Conservation (phyloP, 2,113 vertebrate species). For the Coreoperca whiteheadi region DNA sequence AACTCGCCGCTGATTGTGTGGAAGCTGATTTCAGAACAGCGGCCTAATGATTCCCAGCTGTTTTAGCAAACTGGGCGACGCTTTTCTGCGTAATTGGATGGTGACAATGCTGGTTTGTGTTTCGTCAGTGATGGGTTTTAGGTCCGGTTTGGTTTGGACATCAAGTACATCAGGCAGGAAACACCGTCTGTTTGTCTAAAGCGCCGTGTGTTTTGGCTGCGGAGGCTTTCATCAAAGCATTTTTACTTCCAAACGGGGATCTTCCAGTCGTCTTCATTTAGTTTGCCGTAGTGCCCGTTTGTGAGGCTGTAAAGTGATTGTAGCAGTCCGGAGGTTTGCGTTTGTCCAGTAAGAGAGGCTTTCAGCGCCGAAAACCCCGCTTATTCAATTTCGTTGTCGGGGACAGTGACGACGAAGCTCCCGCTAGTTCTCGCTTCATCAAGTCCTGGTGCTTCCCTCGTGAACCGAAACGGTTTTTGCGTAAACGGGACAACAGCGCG, state of each 20-base stretch:
- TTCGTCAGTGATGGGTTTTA: background rate
- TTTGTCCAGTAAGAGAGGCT: too few species aligned
- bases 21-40: slow-evolving; percentile 39
- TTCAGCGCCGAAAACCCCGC: background rate
- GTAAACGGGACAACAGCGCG: background rate
- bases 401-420: background rate
- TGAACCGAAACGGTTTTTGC: background rate
- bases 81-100: slow-evolving; percentile 5
- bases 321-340: too few species aligned
- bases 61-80: background rate
- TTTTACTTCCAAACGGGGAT: background rate
- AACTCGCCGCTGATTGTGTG: slow-evolving; percentile 54
- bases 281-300: too few species aligned
- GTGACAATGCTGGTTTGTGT: background rate
- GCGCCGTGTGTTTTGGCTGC: background rate
- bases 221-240: background rate
- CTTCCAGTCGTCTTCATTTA: background rate
- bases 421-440: too few species aligned
- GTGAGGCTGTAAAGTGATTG: too few species aligned
- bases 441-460: background rate
- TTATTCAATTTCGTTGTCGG: background rate
- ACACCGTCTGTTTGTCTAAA: background rate
- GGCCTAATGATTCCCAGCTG: slow-evolving; percentile 13
- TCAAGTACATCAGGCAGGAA: background rate
- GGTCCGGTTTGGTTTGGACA: background rate